These are phyloP conservation scores for Julus scanicus DNA, from an alignment of 2,888 invertebrate species.

Conservation along the genomic window DNA sequence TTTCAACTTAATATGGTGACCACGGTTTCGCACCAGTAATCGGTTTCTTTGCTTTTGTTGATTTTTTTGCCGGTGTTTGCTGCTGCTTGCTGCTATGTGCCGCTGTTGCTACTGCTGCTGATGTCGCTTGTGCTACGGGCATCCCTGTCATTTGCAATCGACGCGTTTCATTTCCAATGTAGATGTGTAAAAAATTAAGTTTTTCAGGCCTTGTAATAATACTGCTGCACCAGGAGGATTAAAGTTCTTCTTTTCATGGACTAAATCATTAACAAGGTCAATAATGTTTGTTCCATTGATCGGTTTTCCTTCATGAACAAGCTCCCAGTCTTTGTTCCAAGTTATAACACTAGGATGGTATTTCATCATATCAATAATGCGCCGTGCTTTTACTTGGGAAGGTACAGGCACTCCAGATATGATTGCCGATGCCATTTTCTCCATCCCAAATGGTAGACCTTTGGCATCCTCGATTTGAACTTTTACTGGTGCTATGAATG, in stretches of 20 bases:
- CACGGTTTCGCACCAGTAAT: too few relatives aligned
- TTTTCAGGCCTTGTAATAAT: not conserved
- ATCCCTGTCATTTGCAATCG: not conserved
- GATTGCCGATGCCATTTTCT: not conserved
- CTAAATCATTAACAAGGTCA: not conserved
- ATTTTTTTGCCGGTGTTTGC: too few relatives aligned
- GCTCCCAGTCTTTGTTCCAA: not conserved
- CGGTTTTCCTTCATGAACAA: not conserved
- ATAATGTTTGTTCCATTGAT: not conserved
- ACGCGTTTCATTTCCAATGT: not conserved
- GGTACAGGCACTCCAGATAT: not conserved
- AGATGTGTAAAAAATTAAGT: not conserved
- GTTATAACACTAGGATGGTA: not conserved
- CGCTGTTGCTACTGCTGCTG: not conserved
- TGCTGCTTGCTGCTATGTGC: too few relatives aligned
- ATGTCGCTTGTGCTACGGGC: not conserved
- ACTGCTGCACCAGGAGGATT: not conserved
- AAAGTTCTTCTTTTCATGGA: not conserved
- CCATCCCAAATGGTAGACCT: not conserved
- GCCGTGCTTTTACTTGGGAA: not conserved
- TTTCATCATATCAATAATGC: not conserved
- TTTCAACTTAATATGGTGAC: too few relatives aligned
- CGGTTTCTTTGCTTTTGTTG: too few relatives aligned
- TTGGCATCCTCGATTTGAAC: not conserved
- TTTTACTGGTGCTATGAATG: not conserved